Conservation (phyloP, 2,113 vertebrate genomes). For the Excalfactoria chinensis region DNA sequence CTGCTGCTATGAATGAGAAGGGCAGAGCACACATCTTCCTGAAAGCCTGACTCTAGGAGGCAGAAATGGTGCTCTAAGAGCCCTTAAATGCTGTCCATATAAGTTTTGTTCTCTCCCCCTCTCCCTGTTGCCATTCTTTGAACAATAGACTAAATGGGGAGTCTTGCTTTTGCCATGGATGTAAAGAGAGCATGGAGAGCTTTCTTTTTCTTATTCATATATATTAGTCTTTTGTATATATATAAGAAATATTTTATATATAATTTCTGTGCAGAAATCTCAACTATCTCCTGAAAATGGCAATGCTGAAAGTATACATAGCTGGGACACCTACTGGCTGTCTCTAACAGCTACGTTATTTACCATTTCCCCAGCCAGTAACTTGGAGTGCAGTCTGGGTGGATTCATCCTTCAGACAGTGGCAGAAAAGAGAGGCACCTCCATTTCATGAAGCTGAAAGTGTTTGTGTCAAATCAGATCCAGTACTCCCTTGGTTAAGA, state of each 20-base stretch:
- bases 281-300: not conserved
- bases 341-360: not conserved
- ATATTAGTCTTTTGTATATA: too few species aligned
- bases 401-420: not conserved
- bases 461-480: not conserved
- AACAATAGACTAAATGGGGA: too few species aligned
- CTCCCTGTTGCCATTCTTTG: not conserved
- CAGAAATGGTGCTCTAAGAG: not conserved
- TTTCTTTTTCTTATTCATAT: not conserved
- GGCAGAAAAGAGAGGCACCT: not conserved
- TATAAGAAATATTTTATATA: too few species aligned
- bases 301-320: too few species aligned
- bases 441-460: not conserved
- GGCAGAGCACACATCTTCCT: not conserved
- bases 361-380: not conserved
- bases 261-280: not conserved
- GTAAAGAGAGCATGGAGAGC: not conserved
- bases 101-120: not conserved
- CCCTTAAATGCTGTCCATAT: not conserved
- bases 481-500: not conserved
- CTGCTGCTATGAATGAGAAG: not conserved
- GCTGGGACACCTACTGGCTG: not conserved
- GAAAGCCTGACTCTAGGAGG: not conserved
- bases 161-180: not conserved
- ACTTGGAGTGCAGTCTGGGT: not conserved